Evolutionary conservation across 2,888 invertebrate species (phyloP).

Genomic region (Noctua janthina): DNA sequence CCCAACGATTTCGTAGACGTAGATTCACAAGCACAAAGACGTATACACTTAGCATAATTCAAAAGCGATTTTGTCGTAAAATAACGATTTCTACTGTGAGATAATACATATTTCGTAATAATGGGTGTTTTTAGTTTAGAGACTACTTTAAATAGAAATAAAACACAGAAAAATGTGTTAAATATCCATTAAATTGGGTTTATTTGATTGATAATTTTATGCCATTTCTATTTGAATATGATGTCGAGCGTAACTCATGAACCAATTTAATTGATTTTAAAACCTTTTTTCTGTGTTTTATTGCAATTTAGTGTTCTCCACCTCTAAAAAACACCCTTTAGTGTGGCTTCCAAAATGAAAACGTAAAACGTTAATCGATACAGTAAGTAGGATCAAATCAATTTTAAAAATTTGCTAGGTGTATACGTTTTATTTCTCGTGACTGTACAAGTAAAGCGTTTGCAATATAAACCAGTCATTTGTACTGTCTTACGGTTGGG

Average conservation of each 20-base stretch:
- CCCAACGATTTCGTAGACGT: not conserved
- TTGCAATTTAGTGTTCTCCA: too few relatives aligned
- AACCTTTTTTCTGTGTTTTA: too few relatives aligned
- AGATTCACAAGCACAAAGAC: not conserved
- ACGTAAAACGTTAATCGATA: not conserved
- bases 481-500: not conserved
- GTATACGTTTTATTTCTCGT: not conserved
- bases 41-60: not conserved
- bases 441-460: not conserved
- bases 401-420: not conserved
- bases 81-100: not conserved
- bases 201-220: too few relatives aligned
- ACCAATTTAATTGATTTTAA: too few relatives aligned
- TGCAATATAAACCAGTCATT: not conserved
- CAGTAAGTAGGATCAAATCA: not conserved
- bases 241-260: too few relatives aligned
- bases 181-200: too few relatives aligned
- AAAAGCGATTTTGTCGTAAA: not conserved
- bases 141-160: too few relatives aligned
- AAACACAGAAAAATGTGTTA: too few relatives aligned
- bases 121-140: too few relatives aligned
- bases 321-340: too few relatives aligned
- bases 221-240: too few relatives aligned
- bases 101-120: not conserved
- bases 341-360: not conserved